Base-by-base conservation (phyloP, 2,113 vertebrate genomes). In the Chloropsis cyanopogon region DNA sequence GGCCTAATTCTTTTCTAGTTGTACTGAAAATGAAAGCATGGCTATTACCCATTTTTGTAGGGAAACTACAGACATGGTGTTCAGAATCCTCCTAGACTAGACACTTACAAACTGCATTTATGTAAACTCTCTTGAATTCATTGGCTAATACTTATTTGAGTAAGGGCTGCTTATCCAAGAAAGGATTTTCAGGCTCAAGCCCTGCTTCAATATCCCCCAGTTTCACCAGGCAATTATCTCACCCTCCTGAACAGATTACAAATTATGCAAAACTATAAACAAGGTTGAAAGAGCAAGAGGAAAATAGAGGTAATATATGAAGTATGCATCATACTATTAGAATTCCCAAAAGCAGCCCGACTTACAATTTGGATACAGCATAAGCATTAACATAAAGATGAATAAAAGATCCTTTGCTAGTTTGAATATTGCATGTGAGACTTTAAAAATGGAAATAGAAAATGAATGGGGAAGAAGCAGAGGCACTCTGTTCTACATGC, bases 201-300 rank as follows among this genome's bases (percentile, higher is more conserved):
- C 22, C 22, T 80, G 29, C 23, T 79, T 89, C 37, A 65, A 42
- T 79, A 80, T 92, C 87, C 37, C 77, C 59, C 71, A 95, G 82
- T 95, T 91, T 87, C 88, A 79, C 25, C 29, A 61, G 81, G 70
- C 77, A 95, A 92, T 91, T 92, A 95, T 80, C 23, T 89, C 53
- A 80, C 86, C 8, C 89, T 97, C 78, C 73, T 94, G 81, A 89
- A 73, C 41, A 87, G 78, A 94, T 90, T 77, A 72, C 75, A 91
- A 95, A 94, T 96, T 91, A 95, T 94, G 87, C 84, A 94, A 85
- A 95, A 84, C 70, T 85, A 80, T 68, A 95, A 92, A 91, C 0
- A 28, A 94, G 81, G 94, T 82, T 75, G 70, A 92, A 92, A 97
- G 87, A 78, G 70, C 87, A 97, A 95, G 82, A 95, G 89, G 84